Evolutionary conservation across 1,140 invertebrate genomes (phyloP).

Genomic region (Ephestia elutella): DNA sequence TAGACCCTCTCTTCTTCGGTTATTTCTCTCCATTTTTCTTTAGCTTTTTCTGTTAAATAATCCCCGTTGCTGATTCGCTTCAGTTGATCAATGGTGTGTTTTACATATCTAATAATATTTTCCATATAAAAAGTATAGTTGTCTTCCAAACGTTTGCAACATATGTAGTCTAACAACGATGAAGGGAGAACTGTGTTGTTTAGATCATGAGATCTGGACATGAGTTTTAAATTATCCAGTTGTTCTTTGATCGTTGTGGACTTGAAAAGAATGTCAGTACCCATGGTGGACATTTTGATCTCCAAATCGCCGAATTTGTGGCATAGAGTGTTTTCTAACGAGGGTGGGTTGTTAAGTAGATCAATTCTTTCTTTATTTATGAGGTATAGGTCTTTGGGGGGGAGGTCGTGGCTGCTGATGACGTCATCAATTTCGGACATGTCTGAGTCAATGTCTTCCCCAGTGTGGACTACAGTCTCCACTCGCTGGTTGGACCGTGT

Average conservation of each 20-base stretch:
- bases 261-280: slow-evolving; percentile 36
- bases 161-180: slow-evolving; percentile 55
- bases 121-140: slow-evolving; percentile 64
- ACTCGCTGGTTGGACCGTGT: slow-evolving; percentile 49
- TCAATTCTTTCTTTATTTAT: slow-evolving; percentile 54
- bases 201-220: slow-evolving; percentile 22
- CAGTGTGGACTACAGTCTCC: slow-evolving; percentile 51
- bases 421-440: slow-evolving; percentile 49
- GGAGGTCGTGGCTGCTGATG: slow-evolving; percentile 45
- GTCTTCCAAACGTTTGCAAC: slow-evolving; percentile 53
- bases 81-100: slow-evolving; percentile 59
- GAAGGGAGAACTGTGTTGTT: slow-evolving; percentile 36
- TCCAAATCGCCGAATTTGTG: slow-evolving; percentile 52
- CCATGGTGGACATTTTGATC: slow-evolving; percentile 35
- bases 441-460: slow-evolving; percentile 49
- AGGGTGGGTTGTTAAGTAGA: slow-evolving; percentile 34
- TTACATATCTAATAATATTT: slow-evolving; percentile 56
- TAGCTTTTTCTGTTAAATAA: slow-evolving; percentile 60
- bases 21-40: slow-evolving; percentile 54
- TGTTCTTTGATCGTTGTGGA: slow-evolving; percentile 46
- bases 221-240: slow-evolving; percentile 36
- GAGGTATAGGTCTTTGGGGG: slow-evolving; percentile 27
- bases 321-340: slow-evolving; percentile 42
- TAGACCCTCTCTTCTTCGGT: slow-evolving; percentile 13
- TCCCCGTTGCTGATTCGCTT: slow-evolving; percentile 67